phyloP scores from a whole-genome alignment of 2,888 invertebrate species.

The Antheraea yamamai region DNA sequence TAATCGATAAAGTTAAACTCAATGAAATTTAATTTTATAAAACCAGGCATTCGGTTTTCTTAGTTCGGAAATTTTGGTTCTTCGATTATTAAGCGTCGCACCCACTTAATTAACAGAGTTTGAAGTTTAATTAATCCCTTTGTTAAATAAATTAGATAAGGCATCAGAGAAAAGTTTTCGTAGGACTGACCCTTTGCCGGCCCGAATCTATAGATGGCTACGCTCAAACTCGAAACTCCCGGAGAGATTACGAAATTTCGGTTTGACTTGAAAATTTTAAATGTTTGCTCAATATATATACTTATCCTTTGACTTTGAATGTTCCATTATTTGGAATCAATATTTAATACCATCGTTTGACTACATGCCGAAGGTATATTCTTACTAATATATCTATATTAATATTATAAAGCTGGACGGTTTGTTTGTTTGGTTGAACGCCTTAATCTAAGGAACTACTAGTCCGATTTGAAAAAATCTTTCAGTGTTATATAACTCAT shows the following conservation, averaged over 20 bases:
- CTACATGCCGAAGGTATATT: neutral
- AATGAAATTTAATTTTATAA: conserved; percentile 15
- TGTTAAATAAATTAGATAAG: conserved; percentile 62
- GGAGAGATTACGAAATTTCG: conserved; percentile 45
- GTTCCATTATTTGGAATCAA: conserved; percentile 7
- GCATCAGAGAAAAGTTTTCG: conserved; percentile 56
- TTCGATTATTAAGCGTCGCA: conserved; percentile 46
- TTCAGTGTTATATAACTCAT: too few species aligned
- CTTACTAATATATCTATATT: neutral
- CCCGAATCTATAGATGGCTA: conserved; percentile 33
- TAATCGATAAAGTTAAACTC: conserved; percentile 12
- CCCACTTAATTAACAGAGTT: conserved; percentile 59
- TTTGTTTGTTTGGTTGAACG: too few species aligned
- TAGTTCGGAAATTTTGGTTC: conserved; percentile 14
- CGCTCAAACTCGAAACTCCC: conserved; percentile 37
- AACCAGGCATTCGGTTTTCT: conserved; percentile 4
- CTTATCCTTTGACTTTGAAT: conserved; percentile 18
- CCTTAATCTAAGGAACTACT: too few species aligned
- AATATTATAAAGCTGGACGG: neutral
- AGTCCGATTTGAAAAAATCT: too few species aligned
- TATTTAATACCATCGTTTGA: conserved; percentile 11
- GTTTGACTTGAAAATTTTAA: conserved; percentile 21
- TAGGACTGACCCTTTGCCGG: conserved; percentile 51
- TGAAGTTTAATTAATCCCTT: conserved; percentile 65
- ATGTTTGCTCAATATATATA: conserved; percentile 20